phyloP scores from a whole-genome alignment of 2,797 vertebrate genomes.

The Danio jaintianensis region DNA sequence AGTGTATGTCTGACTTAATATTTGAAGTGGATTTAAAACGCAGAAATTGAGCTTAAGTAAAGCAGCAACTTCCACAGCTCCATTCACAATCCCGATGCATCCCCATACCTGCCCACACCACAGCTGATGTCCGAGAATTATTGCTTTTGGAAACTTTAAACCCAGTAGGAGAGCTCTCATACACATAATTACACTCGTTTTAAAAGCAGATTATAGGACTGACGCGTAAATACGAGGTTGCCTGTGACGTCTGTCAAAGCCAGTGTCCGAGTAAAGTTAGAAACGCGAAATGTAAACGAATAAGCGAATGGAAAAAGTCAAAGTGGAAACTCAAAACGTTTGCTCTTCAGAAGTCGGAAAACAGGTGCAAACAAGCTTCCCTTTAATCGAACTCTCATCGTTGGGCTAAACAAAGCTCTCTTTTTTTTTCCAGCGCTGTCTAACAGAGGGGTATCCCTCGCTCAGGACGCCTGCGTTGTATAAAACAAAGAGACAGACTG shows the following conservation, averaged over 20 bases:
- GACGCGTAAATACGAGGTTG: slow-evolving; percentile 48
- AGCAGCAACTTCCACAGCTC: background rate
- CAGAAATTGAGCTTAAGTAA: background rate
- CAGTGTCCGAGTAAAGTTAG: slow-evolving; percentile 44
- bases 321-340: slow-evolving; percentile 61
- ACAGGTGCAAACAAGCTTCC: slow-evolving; percentile 61
- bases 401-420: slow-evolving; percentile 1
- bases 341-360: slow-evolving; percentile 59
- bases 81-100: slow-evolving; percentile 4
- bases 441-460: slow-evolving; percentile 40
- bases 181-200: slow-evolving; percentile 52
- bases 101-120: background rate
- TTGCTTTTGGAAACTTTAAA: slow-evolving; percentile 48
- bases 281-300: slow-evolving; percentile 49
- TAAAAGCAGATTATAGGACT: slow-evolving; percentile 56
- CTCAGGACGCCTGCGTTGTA: slow-evolving; percentile 19
- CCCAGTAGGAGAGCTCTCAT: slow-evolving; percentile 34
- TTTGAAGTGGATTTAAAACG: slow-evolving; percentile 4
- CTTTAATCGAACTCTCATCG: slow-evolving; percentile 50
- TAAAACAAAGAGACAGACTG: background rate
- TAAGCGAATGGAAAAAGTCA: slow-evolving; percentile 52
- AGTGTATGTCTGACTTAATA: background rate
- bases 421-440: slow-evolving; percentile 27
- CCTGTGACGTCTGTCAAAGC: slow-evolving; percentile 50
- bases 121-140: slow-evolving; percentile 34